Base-by-base conservation (phyloP, 2,888 invertebrate genomes). In the Pherbina coryleti region DNA sequence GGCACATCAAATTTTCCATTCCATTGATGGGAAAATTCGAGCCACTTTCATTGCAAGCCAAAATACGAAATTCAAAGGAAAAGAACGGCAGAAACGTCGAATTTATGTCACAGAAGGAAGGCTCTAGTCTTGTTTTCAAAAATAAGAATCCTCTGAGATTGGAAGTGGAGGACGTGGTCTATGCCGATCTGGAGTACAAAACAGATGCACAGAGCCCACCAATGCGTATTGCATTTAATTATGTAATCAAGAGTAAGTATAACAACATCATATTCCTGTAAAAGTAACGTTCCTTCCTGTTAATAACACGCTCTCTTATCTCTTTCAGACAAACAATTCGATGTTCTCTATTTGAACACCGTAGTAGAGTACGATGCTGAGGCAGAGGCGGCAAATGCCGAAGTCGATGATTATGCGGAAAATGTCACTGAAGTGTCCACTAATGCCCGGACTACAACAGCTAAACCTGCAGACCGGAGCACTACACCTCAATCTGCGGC, bases 311-410 rank as follows among this genome's bases (percentile, higher is more conserved):
- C 44, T 19, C 34, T 37, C 19, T 64, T n/a, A 37, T 69, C 51
- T 49, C 25, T 44, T 28, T 25, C 14, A 71, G 72, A 22, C 57
- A 72, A 72, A 37, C 72, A 72, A 37, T 72, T 72, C 57, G 72
- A 72, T 22, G 37, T 55, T 22, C 19, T 72, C 14, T 11, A 11
- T 5, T 37, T 72, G 37, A 22, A 57, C 17, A 8, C n/a, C n/a
- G 37, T n/a, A 9, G 34, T 34, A 19, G 57, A 55, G 57, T 22
- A 55, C 34, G 72, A 72, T 34, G 8, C 55, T 8, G 17, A 31
- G 11, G 57, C 34, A 19, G 19, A 55, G 22, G 37, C 34, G 19
- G 19, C 69, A 37, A 17, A 25, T 19, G 14, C 8, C 0, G 57
- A 57, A 28, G 31, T 22, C 55, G 8, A 37, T 19, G 71, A 53